Evolutionary conservation across 2,113 vertebrate species (phyloP).

Genomic region (Clarias macrocephalus): DNA sequence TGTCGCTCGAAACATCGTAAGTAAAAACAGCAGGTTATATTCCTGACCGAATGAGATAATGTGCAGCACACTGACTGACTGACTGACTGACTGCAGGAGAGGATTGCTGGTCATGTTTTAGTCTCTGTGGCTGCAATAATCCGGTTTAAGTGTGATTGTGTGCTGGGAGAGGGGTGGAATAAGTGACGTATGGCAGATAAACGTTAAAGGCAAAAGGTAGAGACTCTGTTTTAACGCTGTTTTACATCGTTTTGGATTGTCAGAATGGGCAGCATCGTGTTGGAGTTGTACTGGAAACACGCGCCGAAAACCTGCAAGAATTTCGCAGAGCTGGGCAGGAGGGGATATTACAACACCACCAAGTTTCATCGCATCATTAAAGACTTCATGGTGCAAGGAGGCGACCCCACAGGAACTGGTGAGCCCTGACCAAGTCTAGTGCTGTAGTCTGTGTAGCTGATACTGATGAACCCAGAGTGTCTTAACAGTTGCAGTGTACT

Average conservation of each 20-base stretch:
- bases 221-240: background rate
- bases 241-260: constrained; percentile 4
- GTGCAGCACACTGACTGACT: background rate
- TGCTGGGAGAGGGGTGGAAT: background rate
- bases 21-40: constrained; percentile 44
- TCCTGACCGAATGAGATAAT: constrained; percentile 35
- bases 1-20: constrained; percentile 89
- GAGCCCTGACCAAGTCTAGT: constrained; percentile 15
- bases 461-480: no score
- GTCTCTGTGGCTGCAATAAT: background rate
- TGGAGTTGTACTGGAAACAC: constrained; percentile 94
- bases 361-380: constrained; percentile 94
- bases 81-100: no score
- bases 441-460: no score
- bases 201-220: background rate
- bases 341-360: constrained; percentile 90
- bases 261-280: constrained; percentile 85
- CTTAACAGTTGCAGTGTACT: no score
- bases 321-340: constrained; percentile 86
- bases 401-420: constrained; percentile 95
- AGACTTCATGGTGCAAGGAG: constrained; percentile 96
- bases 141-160: background rate
- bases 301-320: constrained; percentile 91
- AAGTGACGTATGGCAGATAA: background rate
- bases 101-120: background rate